A percentile compares a stretch with the other conserved stretches of the same genome.
Evolutionary conservation across 1,140 invertebrate species (phyloP).

Genomic region (Microplitis mediator): DNA sequence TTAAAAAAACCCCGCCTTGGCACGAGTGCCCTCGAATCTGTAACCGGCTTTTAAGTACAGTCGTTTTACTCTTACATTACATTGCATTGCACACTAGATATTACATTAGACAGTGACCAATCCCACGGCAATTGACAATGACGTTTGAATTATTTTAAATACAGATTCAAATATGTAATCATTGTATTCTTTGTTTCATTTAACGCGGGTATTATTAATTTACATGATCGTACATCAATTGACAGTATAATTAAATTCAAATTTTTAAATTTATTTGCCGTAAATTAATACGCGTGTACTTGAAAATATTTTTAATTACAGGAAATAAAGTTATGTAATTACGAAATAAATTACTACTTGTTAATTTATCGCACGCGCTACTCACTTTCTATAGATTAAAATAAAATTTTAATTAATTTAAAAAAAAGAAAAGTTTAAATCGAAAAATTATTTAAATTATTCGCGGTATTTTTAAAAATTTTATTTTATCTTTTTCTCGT

Average conservation of each 20-base stretch:
- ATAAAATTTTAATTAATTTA: not conserved
- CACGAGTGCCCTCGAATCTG: constrained; percentile 22
- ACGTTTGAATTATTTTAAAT: not conserved
- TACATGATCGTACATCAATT: no score
- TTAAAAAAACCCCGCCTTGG: not conserved
- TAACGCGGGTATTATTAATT: no score
- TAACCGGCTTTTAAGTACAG: constrained; percentile 23
- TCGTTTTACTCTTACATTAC: not conserved
- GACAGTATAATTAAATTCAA: not conserved
- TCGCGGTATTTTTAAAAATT: not conserved
- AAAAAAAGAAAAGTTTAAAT: no score
- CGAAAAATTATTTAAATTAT: no score
- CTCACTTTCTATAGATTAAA: not conserved
- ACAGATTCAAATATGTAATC: not conserved
- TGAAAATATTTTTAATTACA: not conserved
- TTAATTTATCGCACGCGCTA: not conserved
- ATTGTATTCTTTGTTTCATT: no score
- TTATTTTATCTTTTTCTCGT: not conserved
- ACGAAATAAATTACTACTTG: not conserved
- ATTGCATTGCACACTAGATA: no score
- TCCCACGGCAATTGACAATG: constrained; percentile 20
- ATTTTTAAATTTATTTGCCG: not conserved
- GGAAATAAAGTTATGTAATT: not conserved
- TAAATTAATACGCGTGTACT: not conserved
- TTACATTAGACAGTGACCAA: not conserved